Percentiles rank a stretch among this genome's conserved stretches.
phyloP scores from a whole-genome alignment of 2,113 vertebrate genomes.

The Eira barbara region DNA sequence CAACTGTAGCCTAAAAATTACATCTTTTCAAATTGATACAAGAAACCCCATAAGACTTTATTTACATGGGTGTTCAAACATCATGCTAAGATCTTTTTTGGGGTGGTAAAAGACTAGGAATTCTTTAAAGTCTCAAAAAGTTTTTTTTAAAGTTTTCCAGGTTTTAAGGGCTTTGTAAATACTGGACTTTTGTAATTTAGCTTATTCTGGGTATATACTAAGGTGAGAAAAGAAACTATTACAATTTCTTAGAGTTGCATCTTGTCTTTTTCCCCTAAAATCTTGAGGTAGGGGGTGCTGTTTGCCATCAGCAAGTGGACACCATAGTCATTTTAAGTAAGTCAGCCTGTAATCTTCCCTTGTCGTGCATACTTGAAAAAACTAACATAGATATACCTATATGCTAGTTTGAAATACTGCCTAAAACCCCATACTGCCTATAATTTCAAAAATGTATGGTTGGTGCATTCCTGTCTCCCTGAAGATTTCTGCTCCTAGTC shows the following conservation, averaged over 20 bases:
- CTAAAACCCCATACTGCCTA: neutral
- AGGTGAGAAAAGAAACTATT: neutral
- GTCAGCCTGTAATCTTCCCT: neutral
- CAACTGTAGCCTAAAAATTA: constrained; percentile 23
- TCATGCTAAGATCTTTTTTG: neutral
- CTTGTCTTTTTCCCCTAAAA: neutral
- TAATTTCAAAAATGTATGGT: neutral
- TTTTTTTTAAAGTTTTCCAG: too few relatives aligned
- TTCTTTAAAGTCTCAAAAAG: neutral
- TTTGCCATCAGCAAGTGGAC: neutral
- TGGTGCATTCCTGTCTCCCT: neutral
- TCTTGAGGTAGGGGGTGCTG: neutral
- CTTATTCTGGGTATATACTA: neutral
- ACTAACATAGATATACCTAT: neutral
- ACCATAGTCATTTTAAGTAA: neutral
- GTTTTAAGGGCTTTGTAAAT: neutral
- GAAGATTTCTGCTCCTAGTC: neutral
- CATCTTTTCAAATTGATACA: neutral
- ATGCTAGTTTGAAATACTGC: neutral
- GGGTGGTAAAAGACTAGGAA: neutral
- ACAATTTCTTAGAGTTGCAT: neutral
- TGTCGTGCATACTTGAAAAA: neutral
- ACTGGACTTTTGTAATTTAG: neutral
- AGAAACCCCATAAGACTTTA: neutral
- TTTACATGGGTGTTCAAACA: neutral